Conservation (phyloP, 2,888 invertebrate species). For the Labia minor region DNA sequence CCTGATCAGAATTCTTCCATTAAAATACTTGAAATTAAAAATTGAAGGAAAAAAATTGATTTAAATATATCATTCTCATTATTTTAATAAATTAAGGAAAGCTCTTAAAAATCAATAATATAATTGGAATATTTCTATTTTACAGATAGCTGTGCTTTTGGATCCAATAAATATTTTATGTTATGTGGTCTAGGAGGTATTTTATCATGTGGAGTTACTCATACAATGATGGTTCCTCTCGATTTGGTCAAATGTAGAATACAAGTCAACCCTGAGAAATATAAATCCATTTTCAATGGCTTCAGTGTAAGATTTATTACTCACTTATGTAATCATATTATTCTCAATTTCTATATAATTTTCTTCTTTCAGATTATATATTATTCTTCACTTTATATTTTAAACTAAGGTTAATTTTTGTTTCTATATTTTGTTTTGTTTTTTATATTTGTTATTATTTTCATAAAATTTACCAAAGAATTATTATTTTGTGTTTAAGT, state of each 20-base stretch:
- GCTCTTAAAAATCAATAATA: not conserved
- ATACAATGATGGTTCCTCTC: conserved; percentile 86
- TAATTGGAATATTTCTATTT: conserved; percentile 23
- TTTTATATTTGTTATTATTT: not conserved
- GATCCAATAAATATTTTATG: conserved; percentile 76
- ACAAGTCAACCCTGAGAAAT: conserved; percentile 86
- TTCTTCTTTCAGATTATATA: not conserved
- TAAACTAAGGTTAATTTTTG: not conserved
- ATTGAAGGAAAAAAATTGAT: no score
- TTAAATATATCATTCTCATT: no score
- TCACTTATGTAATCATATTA: no score
- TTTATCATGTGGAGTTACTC: conserved; percentile 70
- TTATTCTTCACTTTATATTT: not conserved
- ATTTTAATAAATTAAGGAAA: not conserved
- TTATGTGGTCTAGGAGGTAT: conserved; percentile 81
- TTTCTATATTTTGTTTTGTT: not conserved
- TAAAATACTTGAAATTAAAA: no score
- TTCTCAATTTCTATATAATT: not conserved
- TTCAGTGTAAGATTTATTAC: conserved; percentile 50
- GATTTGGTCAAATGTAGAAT: conserved; percentile 92
- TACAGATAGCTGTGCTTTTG: conserved; percentile 76
- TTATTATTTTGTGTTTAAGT: not conserved
- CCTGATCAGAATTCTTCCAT: no score
- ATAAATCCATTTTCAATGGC: conserved; percentile 75
- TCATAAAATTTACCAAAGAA: not conserved